phyloP scores from a whole-genome alignment of 2,113 vertebrate species.

The Notothenia coriiceps region DNA sequence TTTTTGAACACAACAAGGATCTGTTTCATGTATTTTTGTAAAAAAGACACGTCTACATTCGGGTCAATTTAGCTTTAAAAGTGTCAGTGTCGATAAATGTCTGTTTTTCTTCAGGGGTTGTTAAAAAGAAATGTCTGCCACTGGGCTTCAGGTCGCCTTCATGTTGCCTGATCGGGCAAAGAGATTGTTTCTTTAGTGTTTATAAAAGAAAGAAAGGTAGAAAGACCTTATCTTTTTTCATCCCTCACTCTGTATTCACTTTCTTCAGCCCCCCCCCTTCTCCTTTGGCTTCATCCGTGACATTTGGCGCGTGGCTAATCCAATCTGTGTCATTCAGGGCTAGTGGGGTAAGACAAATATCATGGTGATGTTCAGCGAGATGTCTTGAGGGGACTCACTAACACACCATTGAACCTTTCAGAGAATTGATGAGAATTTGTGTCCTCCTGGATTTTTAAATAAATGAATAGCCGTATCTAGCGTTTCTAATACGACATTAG shows the following conservation, averaged over 20 bases:
- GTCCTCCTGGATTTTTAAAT: conserved; percentile 20
- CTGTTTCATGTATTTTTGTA: background rate
- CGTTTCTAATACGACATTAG: conserved; percentile 6
- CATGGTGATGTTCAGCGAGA: conserved; percentile 52
- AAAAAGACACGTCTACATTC: background rate
- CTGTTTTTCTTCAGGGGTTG: background rate
- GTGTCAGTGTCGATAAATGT: background rate
- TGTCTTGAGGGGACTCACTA: conserved; percentile 52
- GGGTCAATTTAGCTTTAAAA: background rate
- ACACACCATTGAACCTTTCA: conserved; percentile 55
- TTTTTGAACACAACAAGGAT: background rate
- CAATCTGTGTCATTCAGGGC: conserved; percentile 76
- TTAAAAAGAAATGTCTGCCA: background rate
- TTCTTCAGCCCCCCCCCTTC: conserved; percentile 2
- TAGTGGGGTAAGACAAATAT: conserved; percentile 70
- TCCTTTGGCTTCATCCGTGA: conserved; percentile 60
- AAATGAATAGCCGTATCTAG: background rate
- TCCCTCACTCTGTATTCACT: conserved; percentile 45
- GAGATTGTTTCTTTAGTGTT: conserved; percentile 37
- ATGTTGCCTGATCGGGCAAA: conserved; percentile 35
- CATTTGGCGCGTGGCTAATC: conserved; percentile 78
- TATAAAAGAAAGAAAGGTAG: conserved; percentile 53
- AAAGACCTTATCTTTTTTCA: conserved; percentile 72
- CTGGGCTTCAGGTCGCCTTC: background rate
- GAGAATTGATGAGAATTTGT: conserved; percentile 18